These are phyloP conservation scores for Passer montanus DNA, from an alignment of 2,113 vertebrate species.

Conservation along the genomic window DNA sequence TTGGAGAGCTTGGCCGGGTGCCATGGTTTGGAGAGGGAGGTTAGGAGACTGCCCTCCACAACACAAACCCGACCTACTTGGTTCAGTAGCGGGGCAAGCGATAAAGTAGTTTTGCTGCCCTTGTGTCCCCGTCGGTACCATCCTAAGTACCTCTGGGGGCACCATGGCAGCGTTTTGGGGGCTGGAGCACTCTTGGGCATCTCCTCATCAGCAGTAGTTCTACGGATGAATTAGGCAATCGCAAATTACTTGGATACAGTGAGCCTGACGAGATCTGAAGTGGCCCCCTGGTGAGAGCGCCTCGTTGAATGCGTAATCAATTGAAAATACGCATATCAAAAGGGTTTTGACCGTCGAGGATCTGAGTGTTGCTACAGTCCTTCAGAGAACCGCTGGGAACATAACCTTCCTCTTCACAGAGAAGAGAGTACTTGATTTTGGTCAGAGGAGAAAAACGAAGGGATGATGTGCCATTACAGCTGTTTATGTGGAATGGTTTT, in stretches of 20 bases:
- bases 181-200: background rate
- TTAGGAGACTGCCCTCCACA: background rate
- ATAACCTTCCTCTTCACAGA: background rate
- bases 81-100: background rate
- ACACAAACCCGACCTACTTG: background rate
- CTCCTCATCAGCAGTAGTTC: background rate
- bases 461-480: background rate
- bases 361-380: background rate
- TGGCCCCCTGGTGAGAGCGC: background rate
- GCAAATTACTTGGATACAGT: background rate
- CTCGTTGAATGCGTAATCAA: background rate
- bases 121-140: background rate
- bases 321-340: background rate
- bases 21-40: background rate
- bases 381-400: background rate
- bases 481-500: background rate
- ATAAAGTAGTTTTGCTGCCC: background rate
- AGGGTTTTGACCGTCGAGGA: background rate
- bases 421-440: background rate
- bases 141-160: background rate
- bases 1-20: background rate
- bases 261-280: background rate
- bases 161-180: accelerated
- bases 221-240: background rate
- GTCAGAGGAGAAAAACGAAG: background rate